Percentiles rank a stretch among this genome's conserved stretches.
Evolutionary conservation across 2,888 invertebrate genomes (phyloP).

Genomic region (Acanthopleura granulata): DNA sequence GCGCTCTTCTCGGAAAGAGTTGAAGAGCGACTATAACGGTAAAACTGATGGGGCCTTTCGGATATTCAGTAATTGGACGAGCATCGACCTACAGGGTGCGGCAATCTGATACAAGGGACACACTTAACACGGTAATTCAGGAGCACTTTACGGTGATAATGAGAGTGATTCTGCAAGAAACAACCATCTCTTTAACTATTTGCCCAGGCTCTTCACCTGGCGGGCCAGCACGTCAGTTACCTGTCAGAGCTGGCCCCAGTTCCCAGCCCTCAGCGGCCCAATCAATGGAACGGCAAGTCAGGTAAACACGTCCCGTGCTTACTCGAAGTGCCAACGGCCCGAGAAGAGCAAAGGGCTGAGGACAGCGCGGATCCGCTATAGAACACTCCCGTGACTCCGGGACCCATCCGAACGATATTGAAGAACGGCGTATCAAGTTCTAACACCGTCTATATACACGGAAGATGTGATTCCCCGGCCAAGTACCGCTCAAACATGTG

Average conservation of each 20-base stretch:
- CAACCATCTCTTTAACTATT: neutral
- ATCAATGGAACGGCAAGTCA: neutral
- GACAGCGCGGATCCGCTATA: neutral
- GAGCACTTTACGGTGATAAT: too few relatives aligned
- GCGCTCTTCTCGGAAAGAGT: too few relatives aligned
- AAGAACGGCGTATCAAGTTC: neutral
- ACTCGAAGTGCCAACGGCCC: neutral
- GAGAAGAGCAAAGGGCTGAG: neutral
- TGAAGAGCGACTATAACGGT: too few relatives aligned
- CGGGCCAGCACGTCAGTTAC: neutral
- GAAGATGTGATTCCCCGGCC: neutral
- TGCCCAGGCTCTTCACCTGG: neutral
- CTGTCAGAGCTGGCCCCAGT: too few relatives aligned
- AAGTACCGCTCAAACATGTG: neutral
- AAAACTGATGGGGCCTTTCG: too few relatives aligned
- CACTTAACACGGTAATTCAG: too few relatives aligned
- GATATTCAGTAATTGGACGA: too few relatives aligned
- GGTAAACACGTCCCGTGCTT: neutral
- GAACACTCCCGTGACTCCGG: neutral
- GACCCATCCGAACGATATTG: too few relatives aligned
- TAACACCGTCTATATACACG: neutral
- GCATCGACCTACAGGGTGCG: too few relatives aligned
- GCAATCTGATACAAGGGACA: too few relatives aligned
- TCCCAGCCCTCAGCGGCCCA: neutral
- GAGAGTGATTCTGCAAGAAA: too few relatives aligned